Evolutionary conservation across 2,888 invertebrate genomes (phyloP).

Genomic region (Aproaerema taeniolella): DNA sequence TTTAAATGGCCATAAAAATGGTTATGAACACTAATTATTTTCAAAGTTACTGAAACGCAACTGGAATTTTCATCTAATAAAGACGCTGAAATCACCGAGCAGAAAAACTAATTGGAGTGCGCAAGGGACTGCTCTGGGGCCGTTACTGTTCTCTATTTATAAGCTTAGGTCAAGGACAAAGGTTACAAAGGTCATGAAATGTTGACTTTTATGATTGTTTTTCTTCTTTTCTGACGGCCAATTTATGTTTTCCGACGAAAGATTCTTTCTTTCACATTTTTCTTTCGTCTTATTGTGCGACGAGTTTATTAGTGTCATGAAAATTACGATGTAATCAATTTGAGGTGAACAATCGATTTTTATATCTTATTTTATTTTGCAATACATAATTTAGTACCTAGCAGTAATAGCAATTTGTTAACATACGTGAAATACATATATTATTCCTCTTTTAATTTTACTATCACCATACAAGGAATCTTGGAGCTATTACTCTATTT

Average conservation of each 20-base stretch:
- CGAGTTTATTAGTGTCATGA: background rate
- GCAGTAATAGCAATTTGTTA: no score
- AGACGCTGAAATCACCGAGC: background rate
- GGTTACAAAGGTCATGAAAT: background rate
- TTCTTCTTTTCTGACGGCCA: background rate
- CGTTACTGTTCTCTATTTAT: background rate
- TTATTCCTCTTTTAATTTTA: no score
- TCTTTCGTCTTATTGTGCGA: background rate
- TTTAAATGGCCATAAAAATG: no score
- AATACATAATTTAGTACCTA: no score
- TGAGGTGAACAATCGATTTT: no score
- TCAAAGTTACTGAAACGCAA: no score
- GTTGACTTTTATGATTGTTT: background rate
- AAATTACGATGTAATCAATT: background rate
- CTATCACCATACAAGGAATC: no score
- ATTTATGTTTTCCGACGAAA: background rate
- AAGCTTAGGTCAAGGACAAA: background rate
- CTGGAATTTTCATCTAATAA: background rate
- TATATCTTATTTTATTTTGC: no score
- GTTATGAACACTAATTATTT: no score
- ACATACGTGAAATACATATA: no score
- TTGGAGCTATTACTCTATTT: no score
- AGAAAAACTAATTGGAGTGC: background rate
- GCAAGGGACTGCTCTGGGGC: background rate
- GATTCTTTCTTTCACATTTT: background rate